Evolutionary conservation across 2,113 vertebrate species (phyloP), one percentile per base, ranked within the genome.

Genomic region (Origma solitaria): DNA sequence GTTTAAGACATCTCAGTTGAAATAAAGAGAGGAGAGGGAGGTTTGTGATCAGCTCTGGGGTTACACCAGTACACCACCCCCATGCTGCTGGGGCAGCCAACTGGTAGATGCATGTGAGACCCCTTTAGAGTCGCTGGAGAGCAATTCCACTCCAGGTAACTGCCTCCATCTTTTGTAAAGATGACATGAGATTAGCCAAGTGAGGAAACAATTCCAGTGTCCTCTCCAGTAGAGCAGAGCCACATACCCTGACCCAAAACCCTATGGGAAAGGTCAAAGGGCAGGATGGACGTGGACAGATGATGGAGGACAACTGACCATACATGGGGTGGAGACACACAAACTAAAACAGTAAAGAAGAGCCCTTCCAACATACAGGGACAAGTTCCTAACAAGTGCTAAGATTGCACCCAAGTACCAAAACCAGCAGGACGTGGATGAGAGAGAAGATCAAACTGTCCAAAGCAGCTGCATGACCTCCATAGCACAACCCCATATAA

Each of bases 251-350:
- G 19, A 79, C 17, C 8, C 27, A 64, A 82, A 91, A 60, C 12
- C 21, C 24, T 37, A 53, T 0, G 2, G 2, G 45, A 66, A 66
- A 60, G 17, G 24, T 15, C 17, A 33, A 51, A 24, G 6, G 20
- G 47, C 0, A 0, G 54, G 40, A 54, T 4, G 53, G 25, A 40
- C 14, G 47, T 3, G 6, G n/a, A 75, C 11, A 28, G 61, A 76
- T 0, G 1, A 31, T 9, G 15, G n/a, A 54, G 25, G 20, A 61
- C 40, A 76, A 35, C 17, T 25, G 30, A 47, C 16, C 24, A 47
- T 16, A 8, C n/a, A 31, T 1, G 47, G 54, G 18, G 31, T 35
- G 28, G 13, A 70, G 56, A 51, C 2, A 19, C 20, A 44, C 8
- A 50, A 73, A 54, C 21, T 23, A 42, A 64, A 30, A 11, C 25